phyloP scores from a whole-genome alignment of 2,888 invertebrate genomes.

The Fragum sueziense region DNA sequence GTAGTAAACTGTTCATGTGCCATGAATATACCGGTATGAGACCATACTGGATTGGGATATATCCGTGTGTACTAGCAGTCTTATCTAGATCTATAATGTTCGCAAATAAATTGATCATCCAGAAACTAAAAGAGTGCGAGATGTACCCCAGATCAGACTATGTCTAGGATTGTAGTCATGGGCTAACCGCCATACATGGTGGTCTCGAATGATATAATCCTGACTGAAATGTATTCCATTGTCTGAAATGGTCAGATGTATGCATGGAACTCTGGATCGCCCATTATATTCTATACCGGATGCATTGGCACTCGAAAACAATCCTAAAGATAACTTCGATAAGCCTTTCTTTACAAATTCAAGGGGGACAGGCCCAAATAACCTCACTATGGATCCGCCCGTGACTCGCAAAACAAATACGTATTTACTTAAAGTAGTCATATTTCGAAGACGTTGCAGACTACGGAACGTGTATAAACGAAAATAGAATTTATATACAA shows the following conservation, averaged over 20 bases:
- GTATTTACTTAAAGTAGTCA: too few species aligned
- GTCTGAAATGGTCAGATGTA: not conserved
- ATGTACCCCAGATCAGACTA: not conserved
- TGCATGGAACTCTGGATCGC: not conserved
- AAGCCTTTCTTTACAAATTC: too few species aligned
- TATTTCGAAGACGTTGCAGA: too few species aligned
- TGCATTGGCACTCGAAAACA: too few species aligned
- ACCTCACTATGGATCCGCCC: too few species aligned
- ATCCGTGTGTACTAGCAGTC: not conserved
- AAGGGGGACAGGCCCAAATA: too few species aligned
- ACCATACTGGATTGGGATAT: not conserved
- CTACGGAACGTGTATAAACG: too few species aligned
- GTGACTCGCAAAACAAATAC: too few species aligned
- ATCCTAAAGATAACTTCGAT: too few species aligned
- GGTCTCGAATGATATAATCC: not conserved
- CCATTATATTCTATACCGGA: not conserved
- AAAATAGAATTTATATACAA: too few species aligned
- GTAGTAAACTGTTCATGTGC: not conserved
- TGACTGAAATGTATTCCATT: not conserved
- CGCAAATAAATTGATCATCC: not conserved
- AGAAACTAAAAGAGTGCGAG: not conserved
- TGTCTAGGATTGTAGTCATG: too few species aligned
- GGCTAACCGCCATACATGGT: not conserved
- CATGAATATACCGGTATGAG: not conserved
- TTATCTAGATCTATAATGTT: too few species aligned